These are phyloP conservation scores for Bombus sylvicola DNA, from an alignment of 1,140 invertebrate genomes.

Conservation along the genomic window DNA sequence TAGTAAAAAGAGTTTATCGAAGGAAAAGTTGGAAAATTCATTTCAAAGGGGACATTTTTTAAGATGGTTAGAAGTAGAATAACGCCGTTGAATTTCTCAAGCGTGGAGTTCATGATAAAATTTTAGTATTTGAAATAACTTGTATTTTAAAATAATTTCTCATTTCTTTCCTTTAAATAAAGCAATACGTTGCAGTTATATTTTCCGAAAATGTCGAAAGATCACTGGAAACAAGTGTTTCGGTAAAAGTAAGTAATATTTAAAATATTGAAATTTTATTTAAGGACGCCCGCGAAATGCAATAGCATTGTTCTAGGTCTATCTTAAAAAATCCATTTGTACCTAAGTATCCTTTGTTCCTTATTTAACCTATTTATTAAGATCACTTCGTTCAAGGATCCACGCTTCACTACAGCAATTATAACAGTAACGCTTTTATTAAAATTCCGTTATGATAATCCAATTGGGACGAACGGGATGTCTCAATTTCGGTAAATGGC, in stretches of 20 bases:
- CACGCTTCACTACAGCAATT: background rate
- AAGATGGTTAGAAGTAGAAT: no score
- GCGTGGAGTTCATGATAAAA: no score
- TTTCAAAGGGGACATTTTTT: no score
- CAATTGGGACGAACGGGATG: constrained; percentile 26
- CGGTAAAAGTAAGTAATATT: background rate
- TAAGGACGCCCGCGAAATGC: background rate
- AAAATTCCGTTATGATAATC: constrained; percentile 45
- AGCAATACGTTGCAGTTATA: no score
- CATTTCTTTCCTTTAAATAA: no score
- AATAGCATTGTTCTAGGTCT: constrained; percentile 55
- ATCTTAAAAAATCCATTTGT: constrained; percentile 72
- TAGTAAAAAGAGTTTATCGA: no score
- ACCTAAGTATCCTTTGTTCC: background rate
- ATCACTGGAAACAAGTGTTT: background rate
- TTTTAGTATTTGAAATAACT: no score
- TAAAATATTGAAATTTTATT: background rate
- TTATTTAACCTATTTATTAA: background rate
- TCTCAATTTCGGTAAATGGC: constrained; percentile 45
- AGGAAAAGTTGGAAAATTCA: no score
- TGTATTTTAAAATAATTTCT: no score
- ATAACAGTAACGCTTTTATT: constrained; percentile 40
- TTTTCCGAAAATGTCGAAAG: background rate
- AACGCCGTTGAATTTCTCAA: no score
- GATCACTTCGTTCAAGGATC: background rate